Conservation (phyloP, 2,888 invertebrate species). For the Tetramorium bicarinatum region DNA sequence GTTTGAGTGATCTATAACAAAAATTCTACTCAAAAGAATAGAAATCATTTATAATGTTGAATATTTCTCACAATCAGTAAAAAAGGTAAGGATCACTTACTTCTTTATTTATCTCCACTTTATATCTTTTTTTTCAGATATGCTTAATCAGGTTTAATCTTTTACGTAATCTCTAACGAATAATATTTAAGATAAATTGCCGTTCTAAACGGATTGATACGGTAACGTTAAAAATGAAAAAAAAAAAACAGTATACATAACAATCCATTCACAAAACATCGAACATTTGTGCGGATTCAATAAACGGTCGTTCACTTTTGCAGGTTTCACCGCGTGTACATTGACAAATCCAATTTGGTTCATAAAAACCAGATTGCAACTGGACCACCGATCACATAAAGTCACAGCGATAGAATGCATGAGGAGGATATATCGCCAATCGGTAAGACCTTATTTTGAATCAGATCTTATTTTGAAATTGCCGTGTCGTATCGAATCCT, state of each 20-base stretch:
- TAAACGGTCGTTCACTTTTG: slow-evolving; percentile 73
- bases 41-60: too few species aligned
- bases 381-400: slow-evolving; percentile 91
- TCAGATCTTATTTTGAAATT: slow-evolving; percentile 9
- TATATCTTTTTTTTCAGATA: too few species aligned
- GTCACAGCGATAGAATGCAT: slow-evolving; percentile 93
- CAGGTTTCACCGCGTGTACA: slow-evolving; percentile 98
- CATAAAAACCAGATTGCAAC: slow-evolving; percentile 98
- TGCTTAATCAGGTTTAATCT: slow-evolving; percentile 1
- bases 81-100: too few species aligned
- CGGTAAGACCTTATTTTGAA: slow-evolving; percentile 87
- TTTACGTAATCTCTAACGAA: not conserved
- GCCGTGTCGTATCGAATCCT: too few species aligned
- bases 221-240: not conserved
- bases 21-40: too few species aligned
- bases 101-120: too few species aligned
- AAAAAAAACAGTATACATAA: not conserved
- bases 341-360: slow-evolving; percentile 99
- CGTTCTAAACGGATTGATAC: not conserved
- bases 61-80: too few species aligned
- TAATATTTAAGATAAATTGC: slow-evolving; percentile 5
- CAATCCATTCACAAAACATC: not conserved
- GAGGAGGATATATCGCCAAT: slow-evolving; percentile 93
- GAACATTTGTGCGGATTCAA: slow-evolving; percentile 46
- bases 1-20: too few species aligned